Evolutionary conservation across 2,888 invertebrate genomes (phyloP).

Genomic region (Athalia circularis): DNA sequence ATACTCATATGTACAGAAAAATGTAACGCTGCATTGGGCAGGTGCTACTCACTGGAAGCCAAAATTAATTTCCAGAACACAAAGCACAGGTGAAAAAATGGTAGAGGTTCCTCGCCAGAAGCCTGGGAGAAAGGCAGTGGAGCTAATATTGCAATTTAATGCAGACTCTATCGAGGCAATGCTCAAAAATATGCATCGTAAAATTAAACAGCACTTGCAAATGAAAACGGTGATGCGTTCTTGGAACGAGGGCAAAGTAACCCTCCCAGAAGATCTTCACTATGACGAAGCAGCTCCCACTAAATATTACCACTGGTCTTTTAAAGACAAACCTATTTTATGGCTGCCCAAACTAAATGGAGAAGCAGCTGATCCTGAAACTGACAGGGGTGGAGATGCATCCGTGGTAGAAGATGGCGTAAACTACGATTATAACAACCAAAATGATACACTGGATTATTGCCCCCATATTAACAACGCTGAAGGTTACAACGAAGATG

Average conservation of each 20-base stretch:
- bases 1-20: constrained; percentile 63
- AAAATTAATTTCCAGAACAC: constrained; percentile 62
- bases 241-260: constrained; percentile 62
- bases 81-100: constrained; percentile 57
- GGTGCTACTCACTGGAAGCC: constrained; percentile 89
- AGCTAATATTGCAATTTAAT: constrained; percentile 51
- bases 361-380: constrained; percentile 23
- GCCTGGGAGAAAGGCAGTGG: constrained; percentile 53
- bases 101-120: constrained; percentile 54
- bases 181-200: not conserved
- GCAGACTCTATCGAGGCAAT: constrained; percentile 34
- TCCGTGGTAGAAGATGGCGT: constrained; percentile 68
- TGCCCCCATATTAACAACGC: constrained; percentile 67
- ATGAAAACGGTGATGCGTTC: constrained; percentile 54
- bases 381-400: constrained; percentile 42
- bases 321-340: not conserved
- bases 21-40: constrained; percentile 78
- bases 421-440: constrained; percentile 77
- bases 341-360: constrained; percentile 18
- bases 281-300: constrained; percentile 51
- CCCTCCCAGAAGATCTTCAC: constrained; percentile 57
- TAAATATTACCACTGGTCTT: constrained; percentile 53
- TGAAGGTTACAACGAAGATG: not conserved
- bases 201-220: constrained; percentile 48
- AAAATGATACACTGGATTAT: constrained; percentile 76